Conservation (phyloP, 2,888 invertebrate genomes). For the Chydorus sphaericus region DNA sequence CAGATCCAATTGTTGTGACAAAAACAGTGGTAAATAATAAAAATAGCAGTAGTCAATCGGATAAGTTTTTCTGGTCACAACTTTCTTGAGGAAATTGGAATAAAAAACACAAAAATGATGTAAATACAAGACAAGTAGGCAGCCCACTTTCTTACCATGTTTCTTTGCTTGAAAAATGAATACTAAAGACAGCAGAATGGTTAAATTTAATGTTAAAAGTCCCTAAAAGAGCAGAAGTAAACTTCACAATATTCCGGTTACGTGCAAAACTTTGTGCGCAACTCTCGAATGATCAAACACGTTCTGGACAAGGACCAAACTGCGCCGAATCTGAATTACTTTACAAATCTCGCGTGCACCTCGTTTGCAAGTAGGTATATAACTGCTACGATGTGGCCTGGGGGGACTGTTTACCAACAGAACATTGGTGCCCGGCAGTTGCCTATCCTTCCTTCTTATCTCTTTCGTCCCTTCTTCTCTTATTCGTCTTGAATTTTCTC, state of each 20-base stretch:
- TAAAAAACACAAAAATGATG: not conserved
- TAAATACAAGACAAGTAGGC: not conserved
- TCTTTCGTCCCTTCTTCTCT: not conserved
- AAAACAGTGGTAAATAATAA: no score
- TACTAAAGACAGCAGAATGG: not conserved
- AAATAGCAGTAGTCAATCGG: no score
- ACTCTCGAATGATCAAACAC: not conserved
- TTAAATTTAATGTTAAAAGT: not conserved
- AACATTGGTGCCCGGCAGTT: not conserved
- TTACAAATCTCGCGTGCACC: no score
- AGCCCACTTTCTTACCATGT: not conserved
- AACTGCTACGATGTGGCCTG: no score
- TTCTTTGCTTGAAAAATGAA: not conserved
- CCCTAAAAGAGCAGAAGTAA: not conserved
- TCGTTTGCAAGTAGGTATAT: no score
- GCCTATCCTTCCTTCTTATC: not conserved
- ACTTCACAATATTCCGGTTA: not conserved
- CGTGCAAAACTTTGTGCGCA: no score
- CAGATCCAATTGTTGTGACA: no score
- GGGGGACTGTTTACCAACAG: constrained; percentile 6
- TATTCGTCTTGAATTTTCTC: not conserved
- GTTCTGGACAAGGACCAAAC: not conserved
- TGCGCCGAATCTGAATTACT: not conserved
- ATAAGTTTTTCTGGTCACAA: no score
- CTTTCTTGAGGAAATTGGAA: not conserved